phyloP scores from a whole-genome alignment of 2,888 invertebrate genomes.

The Stenchaetothrips biformis region DNA sequence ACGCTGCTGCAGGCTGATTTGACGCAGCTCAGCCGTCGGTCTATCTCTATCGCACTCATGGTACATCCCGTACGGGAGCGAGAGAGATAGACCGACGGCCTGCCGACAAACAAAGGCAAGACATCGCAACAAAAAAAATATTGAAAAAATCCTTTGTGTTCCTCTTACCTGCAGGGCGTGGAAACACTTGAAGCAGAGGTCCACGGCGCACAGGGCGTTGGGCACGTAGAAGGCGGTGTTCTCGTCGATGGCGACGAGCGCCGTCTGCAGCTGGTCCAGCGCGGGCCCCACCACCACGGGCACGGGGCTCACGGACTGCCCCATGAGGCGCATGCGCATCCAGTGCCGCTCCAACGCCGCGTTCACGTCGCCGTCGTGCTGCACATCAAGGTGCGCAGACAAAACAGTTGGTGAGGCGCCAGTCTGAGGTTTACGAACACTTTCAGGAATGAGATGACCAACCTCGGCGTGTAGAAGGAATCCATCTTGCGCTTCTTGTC shows the following conservation, averaged over 20 bases:
- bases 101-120: too few species aligned
- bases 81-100: too few species aligned
- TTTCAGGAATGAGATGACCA: background rate
- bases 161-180: slow-evolving; percentile 1
- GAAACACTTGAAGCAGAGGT: slow-evolving; percentile 13
- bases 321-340: background rate
- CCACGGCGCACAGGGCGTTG: background rate
- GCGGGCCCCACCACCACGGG: background rate
- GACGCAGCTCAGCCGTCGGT: too few species aligned
- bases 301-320: background rate
- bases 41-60: too few species aligned
- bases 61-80: too few species aligned
- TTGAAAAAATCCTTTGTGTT: too few species aligned
- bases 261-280: slow-evolving; percentile 5
- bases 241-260: slow-evolving; percentile 7
- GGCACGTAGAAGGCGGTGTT: background rate
- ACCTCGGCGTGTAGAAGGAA: background rate
- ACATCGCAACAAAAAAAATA: too few species aligned
- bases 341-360: background rate
- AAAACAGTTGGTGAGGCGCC: background rate
- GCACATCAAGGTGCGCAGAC: background rate
- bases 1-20: too few species aligned
- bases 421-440: background rate
- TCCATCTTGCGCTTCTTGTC: background rate
- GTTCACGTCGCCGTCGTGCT: background rate